A percentile compares a stretch with the other conserved stretches of the same genome.
Conservation (phyloP, 1,140 invertebrate species). For the Coenobita brevimanus region DNA sequence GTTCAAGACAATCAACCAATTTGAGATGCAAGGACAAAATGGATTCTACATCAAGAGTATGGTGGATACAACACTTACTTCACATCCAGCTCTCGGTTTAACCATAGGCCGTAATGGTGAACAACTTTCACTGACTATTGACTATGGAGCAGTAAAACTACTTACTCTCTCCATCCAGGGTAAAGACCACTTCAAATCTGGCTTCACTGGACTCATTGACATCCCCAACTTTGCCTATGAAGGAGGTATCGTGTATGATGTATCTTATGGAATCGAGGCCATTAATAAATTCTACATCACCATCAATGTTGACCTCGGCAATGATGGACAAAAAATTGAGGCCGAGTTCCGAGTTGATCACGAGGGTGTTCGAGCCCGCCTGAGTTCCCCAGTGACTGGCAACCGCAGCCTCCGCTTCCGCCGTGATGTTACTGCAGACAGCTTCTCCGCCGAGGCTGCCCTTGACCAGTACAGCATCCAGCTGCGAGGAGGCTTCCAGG, state of each 20-base stretch:
- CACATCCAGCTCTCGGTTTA: slow-evolving; percentile 53
- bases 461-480: slow-evolving; percentile 62
- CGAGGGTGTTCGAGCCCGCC: slow-evolving; percentile 58
- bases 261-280: slow-evolving; percentile 47
- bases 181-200: slow-evolving; percentile 60
- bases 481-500: slow-evolving; percentile 50
- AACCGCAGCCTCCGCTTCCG: slow-evolving; percentile 45
- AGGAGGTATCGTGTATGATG: slow-evolving; percentile 52
- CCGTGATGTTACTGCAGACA: slow-evolving; percentile 55
- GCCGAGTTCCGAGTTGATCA: slow-evolving; percentile 53
- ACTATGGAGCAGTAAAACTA: slow-evolving; percentile 56
- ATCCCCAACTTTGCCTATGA: slow-evolving; percentile 60
- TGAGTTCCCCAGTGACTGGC: slow-evolving; percentile 40
- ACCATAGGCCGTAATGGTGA: slow-evolving; percentile 49
- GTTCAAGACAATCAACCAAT: slow-evolving; percentile 49
- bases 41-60: slow-evolving; percentile 61
- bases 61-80: slow-evolving; percentile 57
- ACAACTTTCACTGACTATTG: slow-evolving; percentile 48
- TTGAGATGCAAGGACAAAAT: slow-evolving; percentile 41
- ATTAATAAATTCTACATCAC: slow-evolving; percentile 53
- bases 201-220: slow-evolving; percentile 59
- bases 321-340: slow-evolving; percentile 43
- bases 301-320: slow-evolving; percentile 35
- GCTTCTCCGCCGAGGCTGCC: slow-evolving; percentile 62
- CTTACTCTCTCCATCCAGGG: slow-evolving; percentile 58